A percentile compares a stretch with the other conserved stretches of the same genome.
Conservation (phyloP, 2,888 invertebrate genomes). For the Drosophila longiperda region DNA sequence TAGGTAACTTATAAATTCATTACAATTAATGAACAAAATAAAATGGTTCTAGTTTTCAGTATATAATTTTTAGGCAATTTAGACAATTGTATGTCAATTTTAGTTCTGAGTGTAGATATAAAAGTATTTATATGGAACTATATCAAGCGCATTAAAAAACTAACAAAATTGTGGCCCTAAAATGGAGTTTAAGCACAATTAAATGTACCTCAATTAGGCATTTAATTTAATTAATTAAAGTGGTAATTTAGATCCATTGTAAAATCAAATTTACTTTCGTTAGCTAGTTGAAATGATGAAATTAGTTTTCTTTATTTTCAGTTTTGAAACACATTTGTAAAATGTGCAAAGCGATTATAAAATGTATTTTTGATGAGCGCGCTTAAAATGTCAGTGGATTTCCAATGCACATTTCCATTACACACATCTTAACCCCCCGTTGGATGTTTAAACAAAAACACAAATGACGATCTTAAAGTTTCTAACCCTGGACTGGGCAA, state of each 20-base stretch:
- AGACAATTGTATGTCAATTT: not conserved
- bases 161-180: not conserved
- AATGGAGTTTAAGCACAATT: not conserved
- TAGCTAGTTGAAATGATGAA: not conserved
- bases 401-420: slow-evolving; percentile 7
- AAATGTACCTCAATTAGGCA: not conserved
- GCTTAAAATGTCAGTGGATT: not conserved
- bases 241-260: not conserved
- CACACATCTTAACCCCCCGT: not conserved
- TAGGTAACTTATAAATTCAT: not conserved
- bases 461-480: slow-evolving; percentile 24
- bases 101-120: not conserved
- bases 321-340: not conserved
- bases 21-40: no score
- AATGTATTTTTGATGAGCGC: not conserved
- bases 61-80: no score
- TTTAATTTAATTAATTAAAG: not conserved
- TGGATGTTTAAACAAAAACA: not conserved
- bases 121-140: slow-evolving; percentile 9
- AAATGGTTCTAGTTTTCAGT: not conserved
- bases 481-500: slow-evolving; percentile 54
- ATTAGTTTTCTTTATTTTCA: not conserved
- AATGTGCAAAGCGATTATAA: not conserved
- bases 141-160: not conserved
- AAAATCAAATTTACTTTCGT: not conserved